phyloP scores from a whole-genome alignment of 2,888 invertebrate genomes.

The Drosophila diplacantha region DNA sequence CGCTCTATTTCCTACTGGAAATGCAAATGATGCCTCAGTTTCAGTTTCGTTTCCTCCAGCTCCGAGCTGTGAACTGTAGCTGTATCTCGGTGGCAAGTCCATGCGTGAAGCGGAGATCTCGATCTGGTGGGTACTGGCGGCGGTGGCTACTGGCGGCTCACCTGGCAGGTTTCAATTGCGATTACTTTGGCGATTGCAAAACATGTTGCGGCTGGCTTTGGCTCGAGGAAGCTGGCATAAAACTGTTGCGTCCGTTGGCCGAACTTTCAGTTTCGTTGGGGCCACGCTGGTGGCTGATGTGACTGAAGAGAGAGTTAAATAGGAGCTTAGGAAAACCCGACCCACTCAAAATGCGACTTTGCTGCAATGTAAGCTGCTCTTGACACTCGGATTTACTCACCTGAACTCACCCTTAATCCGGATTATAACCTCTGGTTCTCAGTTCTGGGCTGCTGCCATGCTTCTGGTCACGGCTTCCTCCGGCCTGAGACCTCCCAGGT shows the following conservation, averaged over 20 bases:
- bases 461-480: conserved; percentile 39
- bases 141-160: conserved; percentile 23
- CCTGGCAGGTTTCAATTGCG: conserved; percentile 52
- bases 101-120: conserved; percentile 57
- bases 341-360: conserved; percentile 50
- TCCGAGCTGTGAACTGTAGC: conserved; percentile 1
- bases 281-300: conserved; percentile 62
- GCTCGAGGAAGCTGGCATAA: conserved; percentile 74
- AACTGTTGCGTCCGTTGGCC: conserved; percentile 71
- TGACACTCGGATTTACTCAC: not conserved
- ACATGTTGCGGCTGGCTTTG: conserved; percentile 56
- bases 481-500: conserved; percentile 45
- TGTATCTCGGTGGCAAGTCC: conserved; percentile 22
- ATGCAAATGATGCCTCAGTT: conserved; percentile 61
- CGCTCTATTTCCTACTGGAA: conserved; percentile 69
- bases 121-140: conserved; percentile 39
- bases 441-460: conserved; percentile 58
- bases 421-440: conserved; percentile 3
- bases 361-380: conserved; percentile 59
- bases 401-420: not conserved
- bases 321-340: conserved; percentile 9
- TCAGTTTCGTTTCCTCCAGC: conserved; percentile 16
- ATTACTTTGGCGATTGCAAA: conserved; percentile 49
- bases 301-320: conserved; percentile 15
- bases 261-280: conserved; percentile 76